Evolutionary conservation across 1,140 invertebrate species (phyloP).

Genomic region (Asobara japonica): DNA sequence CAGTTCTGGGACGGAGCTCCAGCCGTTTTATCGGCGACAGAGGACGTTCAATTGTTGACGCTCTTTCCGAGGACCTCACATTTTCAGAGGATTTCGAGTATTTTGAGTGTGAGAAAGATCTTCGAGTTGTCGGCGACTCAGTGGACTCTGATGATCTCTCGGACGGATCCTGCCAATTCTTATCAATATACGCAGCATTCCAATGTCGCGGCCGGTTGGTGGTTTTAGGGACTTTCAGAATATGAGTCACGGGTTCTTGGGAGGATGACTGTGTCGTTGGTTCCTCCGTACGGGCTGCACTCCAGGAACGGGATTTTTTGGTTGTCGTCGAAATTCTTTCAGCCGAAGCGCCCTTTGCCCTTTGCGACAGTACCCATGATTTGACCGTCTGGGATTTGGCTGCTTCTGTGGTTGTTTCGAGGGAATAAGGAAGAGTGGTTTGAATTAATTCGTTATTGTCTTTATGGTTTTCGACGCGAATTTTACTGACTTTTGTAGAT

Average conservation of each 20-base stretch:
- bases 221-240: not conserved
- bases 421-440: conserved; percentile 21
- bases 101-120: conserved; percentile 17
- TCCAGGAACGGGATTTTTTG: conserved; percentile 22
- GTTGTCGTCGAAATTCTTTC: not conserved
- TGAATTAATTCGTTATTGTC: conserved; percentile 22
- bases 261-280: not conserved
- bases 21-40: conserved; percentile 29
- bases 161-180: conserved; percentile 35
- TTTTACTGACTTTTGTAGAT: conserved; percentile 1
- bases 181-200: conserved; percentile 32
- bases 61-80: not conserved
- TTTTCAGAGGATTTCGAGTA: conserved; percentile 39
- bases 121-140: not conserved
- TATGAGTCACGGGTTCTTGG: conserved; percentile 12
- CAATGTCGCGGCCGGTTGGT: conserved; percentile 33
- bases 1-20: conserved; percentile 56
- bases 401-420: not conserved
- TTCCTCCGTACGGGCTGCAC: conserved; percentile 27
- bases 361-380: not conserved
- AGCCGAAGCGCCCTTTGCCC: not conserved
- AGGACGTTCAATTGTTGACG: conserved; percentile 26
- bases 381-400: not conserved
- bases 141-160: not conserved
- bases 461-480: not conserved